Evolutionary conservation across 2,113 vertebrate genomes (phyloP).

Genomic region (Phaethornis superciliosus): DNA sequence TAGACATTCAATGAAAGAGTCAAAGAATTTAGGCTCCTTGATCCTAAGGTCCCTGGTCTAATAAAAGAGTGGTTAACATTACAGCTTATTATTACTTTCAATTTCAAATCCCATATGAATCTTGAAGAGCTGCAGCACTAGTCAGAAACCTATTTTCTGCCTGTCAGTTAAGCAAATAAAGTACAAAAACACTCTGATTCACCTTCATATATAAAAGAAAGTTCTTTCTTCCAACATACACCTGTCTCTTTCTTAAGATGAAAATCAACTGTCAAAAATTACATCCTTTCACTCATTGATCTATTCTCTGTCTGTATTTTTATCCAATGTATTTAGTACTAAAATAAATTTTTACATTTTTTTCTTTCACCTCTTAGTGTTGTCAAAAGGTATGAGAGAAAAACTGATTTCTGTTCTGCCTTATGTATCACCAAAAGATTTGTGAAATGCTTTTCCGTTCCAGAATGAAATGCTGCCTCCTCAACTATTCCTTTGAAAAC

Average conservation of each 20-base stretch:
- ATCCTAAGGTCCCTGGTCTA: conserved; percentile 14
- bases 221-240: conserved; percentile 4
- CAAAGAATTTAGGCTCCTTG: background rate
- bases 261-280: background rate
- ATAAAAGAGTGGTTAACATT: conserved; percentile 60
- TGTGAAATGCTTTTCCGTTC: conserved; percentile 1
- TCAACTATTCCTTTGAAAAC: conserved; percentile 4
- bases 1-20: background rate
- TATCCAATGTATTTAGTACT: background rate
- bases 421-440: background rate
- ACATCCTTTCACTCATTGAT: background rate
- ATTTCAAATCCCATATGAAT: conserved; percentile 43
- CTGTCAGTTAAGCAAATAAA: conserved; percentile 57
- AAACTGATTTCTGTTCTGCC: background rate
- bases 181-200: conserved; percentile 42
- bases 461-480: background rate
- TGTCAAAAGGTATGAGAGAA: background rate
- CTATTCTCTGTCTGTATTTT: background rate
- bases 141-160: conserved; percentile 48
- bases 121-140: background rate
- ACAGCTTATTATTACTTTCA: conserved; percentile 51
- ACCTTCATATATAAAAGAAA: conserved; percentile 27
- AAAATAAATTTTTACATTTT: background rate
- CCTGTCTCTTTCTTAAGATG: conserved; percentile 26
- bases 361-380: background rate